Base-by-base conservation (phyloP, 2,888 invertebrate genomes). In the Drosophila niveifrons region DNA sequence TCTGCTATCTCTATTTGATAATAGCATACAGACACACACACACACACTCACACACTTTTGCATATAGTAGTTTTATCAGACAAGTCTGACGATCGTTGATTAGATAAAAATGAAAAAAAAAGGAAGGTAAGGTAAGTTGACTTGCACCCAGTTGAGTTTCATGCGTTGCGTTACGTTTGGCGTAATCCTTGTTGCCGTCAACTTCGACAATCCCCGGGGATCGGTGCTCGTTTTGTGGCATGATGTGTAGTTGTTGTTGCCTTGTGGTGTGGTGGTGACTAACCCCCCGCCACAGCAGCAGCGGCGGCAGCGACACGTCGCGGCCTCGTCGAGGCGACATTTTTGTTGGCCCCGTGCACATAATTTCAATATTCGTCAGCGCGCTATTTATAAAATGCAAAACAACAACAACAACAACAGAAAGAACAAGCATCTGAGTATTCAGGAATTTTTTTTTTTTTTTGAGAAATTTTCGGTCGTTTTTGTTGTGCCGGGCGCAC, bases 351-450 rank as follows among this genome's bases (percentile, higher is more conserved):
- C 89, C 79, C 88, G 72, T 77, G 74, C 82, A 79, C 90, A 86
- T 89, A 89, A 86, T 86, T 86, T 89, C 83, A 89, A 88, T 86
- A 86, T 86, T 89, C 85, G 85, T 86, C 85, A 86, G 88, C 88
- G 46, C 53, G 88, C 80, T 89, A 86, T 86, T 86, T 89, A 72
- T 88, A 89, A 88, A 80, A 65, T 79, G 76, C 79, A 66, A 79
- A 80, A 72, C 31, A 47, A 51, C 68, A 52, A 66, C 31, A 68
- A 51, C 47, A 52, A 64, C 15, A 66, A 63, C 58, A 62, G 57
- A 36, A 55, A 65, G 2, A 59, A 52, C 39, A 48, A 76, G 13
- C 74, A 86, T 82, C 78, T 81, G 71, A 65, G 70, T 70, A 75
- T 75, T 68, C 79, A 85, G 78, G 84, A 88, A 85, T 89, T 87